These are phyloP conservation scores for Todiramphus chloris DNA, from an alignment of 2,113 vertebrate genomes.

Conservation along the genomic window DNA sequence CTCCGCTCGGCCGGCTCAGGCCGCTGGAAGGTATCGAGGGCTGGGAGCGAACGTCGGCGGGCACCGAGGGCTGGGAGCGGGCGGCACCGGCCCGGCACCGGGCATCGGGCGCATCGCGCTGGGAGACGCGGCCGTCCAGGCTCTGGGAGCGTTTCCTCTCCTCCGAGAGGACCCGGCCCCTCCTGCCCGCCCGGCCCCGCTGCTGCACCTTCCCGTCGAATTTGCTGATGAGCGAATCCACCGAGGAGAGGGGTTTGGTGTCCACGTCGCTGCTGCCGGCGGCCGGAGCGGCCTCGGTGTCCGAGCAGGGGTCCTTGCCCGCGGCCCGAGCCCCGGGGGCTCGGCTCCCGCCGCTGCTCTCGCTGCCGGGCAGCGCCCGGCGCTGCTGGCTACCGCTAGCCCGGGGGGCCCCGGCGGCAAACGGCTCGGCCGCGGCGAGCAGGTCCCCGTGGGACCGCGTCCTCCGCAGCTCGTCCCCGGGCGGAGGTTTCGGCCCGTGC, in stretches of 20 bases:
- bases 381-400: conserved; percentile 53
- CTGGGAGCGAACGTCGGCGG: neutral
- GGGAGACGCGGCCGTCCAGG: conserved; percentile 56
- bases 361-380: conserved; percentile 28
- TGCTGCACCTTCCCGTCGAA: conserved; percentile 70
- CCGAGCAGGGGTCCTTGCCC: neutral
- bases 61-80: neutral
- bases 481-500: neutral
- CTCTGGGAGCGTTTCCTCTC: conserved; percentile 78
- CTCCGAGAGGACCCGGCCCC: conserved; percentile 64
- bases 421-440: neutral
- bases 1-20: neutral
- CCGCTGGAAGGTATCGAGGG: neutral
- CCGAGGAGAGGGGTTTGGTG: conserved; percentile 80
- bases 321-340: fast-evolving
- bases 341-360: conserved; percentile 32
- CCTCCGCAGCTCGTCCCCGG: conserved; percentile 72
- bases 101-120: neutral
- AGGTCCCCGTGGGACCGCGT: conserved; percentile 88
- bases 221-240: conserved; percentile 80
- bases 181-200: conserved; percentile 61
- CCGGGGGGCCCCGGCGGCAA: neutral
- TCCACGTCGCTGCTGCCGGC: conserved; percentile 68
- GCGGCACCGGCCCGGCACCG: fast-evolving
- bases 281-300: neutral